Base-by-base conservation (phyloP, 2,113 vertebrate genomes). In the Camelus dromedarius region DNA sequence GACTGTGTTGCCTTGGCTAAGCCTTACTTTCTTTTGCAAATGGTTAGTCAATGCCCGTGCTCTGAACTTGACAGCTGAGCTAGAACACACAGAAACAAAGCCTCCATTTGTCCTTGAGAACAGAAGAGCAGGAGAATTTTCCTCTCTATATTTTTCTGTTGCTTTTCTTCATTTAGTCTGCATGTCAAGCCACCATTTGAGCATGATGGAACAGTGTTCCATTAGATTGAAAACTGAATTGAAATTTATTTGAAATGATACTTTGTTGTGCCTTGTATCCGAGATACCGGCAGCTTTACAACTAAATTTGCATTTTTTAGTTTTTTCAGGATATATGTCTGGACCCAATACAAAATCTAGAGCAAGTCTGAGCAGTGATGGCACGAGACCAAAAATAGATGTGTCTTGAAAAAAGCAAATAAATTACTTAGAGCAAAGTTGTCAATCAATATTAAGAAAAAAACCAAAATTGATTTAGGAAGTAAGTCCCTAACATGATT, bases 271-370 rank as follows among this genome's bases (percentile, higher is more conserved):
- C 56, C 20, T 67, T 24, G 50, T 42, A 90, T 30, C 30, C 62
- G 94, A 91, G 32, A 72, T 77, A 58, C 30, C 5, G 32, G 62
- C 95, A 95, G 15, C n/a, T 84, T 97, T 90, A 60, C 48, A 96
- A 80, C 20, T 67, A 69, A 94, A 88, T 70, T 91, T 92, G 35
- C 22, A 76, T 67, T 66, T 86, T 91, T 94, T 11, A 67, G 3
- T 58, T 50, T 50, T 42, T 72, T 58, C 42, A 66, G 26, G 18
- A 89, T 93, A 52, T 96, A 83, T 28, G 8, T 83, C 54, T 95
- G 54, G n/a, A 72, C 19, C 58, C 42, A 70, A 58, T 48, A 75
- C 28, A 86, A 91, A 95, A 93, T 94, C 81, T 86, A 89, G 38
- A 62, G 8, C 77, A 91, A 93, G 50, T 67, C 52, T 84, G 50